phyloP scores from a whole-genome alignment of 2,797 vertebrate species.

The Clarias platycephalus region DNA sequence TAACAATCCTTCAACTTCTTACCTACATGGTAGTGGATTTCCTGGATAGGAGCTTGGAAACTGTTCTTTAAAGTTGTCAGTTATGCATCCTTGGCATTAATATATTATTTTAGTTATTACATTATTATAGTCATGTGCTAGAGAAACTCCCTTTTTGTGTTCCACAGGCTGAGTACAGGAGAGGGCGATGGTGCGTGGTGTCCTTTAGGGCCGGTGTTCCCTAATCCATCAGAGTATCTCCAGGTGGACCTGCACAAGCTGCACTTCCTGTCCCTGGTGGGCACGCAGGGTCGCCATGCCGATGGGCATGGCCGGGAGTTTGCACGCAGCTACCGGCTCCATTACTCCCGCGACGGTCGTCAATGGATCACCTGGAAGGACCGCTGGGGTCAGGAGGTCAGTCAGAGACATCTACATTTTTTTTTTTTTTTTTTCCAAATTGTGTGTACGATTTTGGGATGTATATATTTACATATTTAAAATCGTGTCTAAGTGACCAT shows the following conservation, averaged over 20 bases:
- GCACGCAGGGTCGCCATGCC: conserved; percentile 91
- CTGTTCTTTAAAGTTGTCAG: not conserved
- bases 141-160: not conserved
- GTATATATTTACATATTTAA: not conserved
- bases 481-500: not conserved
- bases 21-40: not conserved
- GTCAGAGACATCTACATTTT: not conserved
- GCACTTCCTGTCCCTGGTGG: conserved; percentile 87
- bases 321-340: conserved; percentile 83
- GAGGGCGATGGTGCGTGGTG: conserved; percentile 95
- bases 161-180: conserved; percentile 81
- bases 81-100: not conserved
- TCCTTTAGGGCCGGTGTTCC: conserved; percentile 83
- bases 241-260: conserved; percentile 86
- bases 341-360: conserved; percentile 85
- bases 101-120: too few relatives aligned
- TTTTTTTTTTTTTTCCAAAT: not conserved
- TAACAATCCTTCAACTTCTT: not conserved
- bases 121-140: not conserved
- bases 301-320: conserved; percentile 90
- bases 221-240: conserved; percentile 84
- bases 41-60: not conserved
- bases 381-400: conserved; percentile 86
- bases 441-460: not conserved
- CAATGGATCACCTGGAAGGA: conserved; percentile 91